Conservation (phyloP, 2,888 invertebrate species). For the Orthonychiurus folsomi region DNA sequence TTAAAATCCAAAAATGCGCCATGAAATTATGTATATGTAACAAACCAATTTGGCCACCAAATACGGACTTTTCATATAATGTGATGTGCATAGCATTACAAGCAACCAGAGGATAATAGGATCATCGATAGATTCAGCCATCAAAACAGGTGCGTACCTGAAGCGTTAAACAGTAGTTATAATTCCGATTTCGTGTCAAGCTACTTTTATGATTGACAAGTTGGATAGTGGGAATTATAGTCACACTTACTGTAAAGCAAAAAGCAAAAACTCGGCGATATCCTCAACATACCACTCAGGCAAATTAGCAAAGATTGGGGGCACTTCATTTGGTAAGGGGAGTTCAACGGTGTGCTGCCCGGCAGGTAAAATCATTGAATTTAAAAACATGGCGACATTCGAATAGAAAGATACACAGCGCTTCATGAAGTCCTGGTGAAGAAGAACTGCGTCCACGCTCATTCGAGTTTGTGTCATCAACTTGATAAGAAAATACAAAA, state of each 20-base stretch:
- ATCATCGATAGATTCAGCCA: slow-evolving; percentile 68
- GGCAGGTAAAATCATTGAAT: slow-evolving; percentile 44
- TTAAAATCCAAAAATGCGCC: background rate
- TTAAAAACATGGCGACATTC: slow-evolving; percentile 69
- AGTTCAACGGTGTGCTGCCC: slow-evolving; percentile 41
- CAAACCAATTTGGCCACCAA: slow-evolving; percentile 84
- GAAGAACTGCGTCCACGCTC: slow-evolving; percentile 79
- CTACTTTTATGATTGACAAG: background rate
- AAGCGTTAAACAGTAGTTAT: background rate
- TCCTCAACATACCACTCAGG: slow-evolving; percentile 98
- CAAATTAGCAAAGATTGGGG: slow-evolving; percentile 72
- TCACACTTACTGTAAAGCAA: slow-evolving; percentile 80
- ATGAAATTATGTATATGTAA: background rate
- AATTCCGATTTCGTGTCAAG: background rate
- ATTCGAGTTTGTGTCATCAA: slow-evolving; percentile 66
- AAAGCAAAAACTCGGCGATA: slow-evolving; percentile 88
- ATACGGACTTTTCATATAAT: slow-evolving; percentile 91
- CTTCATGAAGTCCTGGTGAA: slow-evolving; percentile 73
- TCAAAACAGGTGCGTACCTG: slow-evolving; percentile 37
- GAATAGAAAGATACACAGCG: slow-evolving; percentile 80
- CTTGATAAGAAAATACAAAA: slow-evolving; percentile 36
- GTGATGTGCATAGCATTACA: slow-evolving; percentile 78
- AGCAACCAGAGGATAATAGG: slow-evolving; percentile 80
- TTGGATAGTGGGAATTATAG: background rate
- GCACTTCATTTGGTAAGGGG: slow-evolving; percentile 53